Conservation (phyloP, 2,888 invertebrate species). For the Hypomecis punctinalis region DNA sequence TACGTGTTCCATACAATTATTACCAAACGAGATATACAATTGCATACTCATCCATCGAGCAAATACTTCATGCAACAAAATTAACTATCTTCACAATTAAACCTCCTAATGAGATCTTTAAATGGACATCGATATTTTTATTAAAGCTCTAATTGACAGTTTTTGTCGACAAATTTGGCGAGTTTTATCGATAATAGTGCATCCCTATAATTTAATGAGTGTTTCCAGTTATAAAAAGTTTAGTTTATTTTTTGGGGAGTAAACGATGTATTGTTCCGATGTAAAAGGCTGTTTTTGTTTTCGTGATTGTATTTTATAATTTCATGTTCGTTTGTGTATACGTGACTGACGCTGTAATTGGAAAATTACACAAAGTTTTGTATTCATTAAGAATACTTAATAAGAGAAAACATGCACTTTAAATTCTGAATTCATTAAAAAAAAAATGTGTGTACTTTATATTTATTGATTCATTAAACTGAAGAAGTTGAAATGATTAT, state of each 20-base stretch:
- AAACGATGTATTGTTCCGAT: conserved; percentile 29
- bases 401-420: not conserved
- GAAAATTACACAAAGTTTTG: conserved; percentile 17
- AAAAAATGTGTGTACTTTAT: not conserved
- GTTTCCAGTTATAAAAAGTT: conserved; percentile 39
- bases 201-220: conserved; percentile 41
- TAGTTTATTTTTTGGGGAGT: conserved; percentile 27
- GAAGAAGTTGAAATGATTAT: too few relatives aligned
- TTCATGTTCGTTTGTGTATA: conserved; percentile 8
- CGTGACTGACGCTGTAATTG: conserved; percentile 22
- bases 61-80: conserved; percentile 18
- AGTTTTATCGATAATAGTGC: conserved; percentile 48
- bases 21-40: conserved; percentile 37
- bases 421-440: too few relatives aligned
- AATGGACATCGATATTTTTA: conserved; percentile 57
- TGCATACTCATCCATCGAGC: conserved; percentile 30
- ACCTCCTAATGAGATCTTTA: conserved; percentile 57
- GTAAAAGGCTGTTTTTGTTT: conserved; percentile 13
- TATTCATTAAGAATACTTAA: not conserved
- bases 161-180: conserved; percentile 45
- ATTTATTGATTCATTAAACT: too few relatives aligned
- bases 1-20: conserved; percentile 39
- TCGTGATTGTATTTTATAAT: conserved; percentile 2
- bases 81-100: conserved; percentile 45
- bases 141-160: conserved; percentile 60